Base-by-base conservation (phyloP, 2,113 vertebrate species). In the Heterocephalus glaber region DNA sequence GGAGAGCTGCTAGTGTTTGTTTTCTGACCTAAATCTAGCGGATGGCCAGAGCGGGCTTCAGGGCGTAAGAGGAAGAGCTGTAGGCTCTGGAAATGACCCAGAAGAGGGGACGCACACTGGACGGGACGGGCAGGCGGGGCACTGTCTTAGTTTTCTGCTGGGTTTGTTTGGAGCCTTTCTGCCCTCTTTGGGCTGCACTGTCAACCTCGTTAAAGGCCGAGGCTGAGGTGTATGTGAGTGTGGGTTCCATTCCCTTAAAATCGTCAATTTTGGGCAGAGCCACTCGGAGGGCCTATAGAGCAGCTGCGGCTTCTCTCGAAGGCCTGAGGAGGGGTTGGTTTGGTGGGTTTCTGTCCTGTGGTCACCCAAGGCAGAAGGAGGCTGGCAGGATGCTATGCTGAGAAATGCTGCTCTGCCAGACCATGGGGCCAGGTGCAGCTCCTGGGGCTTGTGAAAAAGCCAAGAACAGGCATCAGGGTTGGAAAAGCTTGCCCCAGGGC, bases 1-100 rank as follows among this genome's bases (percentile, higher is more conserved):
- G 89, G 79, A 92, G 94, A 92, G 80, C 90, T 77, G 94, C 74
- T 89, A 74, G 86, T 95, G 70, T 97, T 80, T 96, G 90, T 95
- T 96, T 97, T 97, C 90, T 96, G 95, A 97, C 96, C 94, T 94
- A 92, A 96, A 95, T 97, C 90, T 92, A 95, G 47, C 44, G 63
- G 84, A 82, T 87, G 68, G 90, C 65, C 88, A 70, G 80, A 90
- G 76, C 16, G 13, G 56, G 68, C 76, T 97, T 47, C 83, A 79
- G 44, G 63, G 79, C n/a, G 14, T 35, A 56, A 47, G 6, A 47
- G 38, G n/a, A 28, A 86, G 44, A 89, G 44, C 47, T 38, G 20
- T 58, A n/a, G 86, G 58, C 63, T 92, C 72, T 70, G 68, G 70
- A n/a, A 87, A 86, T 58, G 76, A 87, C 76, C 58, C 22, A 0